These are phyloP conservation scores for Pseudotriccus pelzelni DNA, from an alignment of 2,797 vertebrate species.

Conservation along the genomic window DNA sequence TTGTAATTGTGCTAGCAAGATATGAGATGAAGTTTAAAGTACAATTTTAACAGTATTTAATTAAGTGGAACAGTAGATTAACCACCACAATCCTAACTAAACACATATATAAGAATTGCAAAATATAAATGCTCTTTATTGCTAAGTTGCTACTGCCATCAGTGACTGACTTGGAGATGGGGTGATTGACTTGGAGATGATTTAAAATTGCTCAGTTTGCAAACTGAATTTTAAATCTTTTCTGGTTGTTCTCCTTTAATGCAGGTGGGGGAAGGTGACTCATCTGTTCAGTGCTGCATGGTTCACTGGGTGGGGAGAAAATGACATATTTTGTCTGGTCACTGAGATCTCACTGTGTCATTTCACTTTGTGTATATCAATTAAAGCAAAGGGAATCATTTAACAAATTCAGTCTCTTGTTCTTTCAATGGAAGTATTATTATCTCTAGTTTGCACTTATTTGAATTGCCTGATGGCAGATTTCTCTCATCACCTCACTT, in stretches of 20 bases:
- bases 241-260: neutral
- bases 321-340: conserved; percentile 20
- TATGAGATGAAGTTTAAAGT: neutral
- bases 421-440: conserved; percentile 11
- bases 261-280: neutral
- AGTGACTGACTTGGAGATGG: neutral
- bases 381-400: conserved; percentile 38
- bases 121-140: neutral
- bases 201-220: neutral
- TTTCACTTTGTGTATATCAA: neutral
- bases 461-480: conserved; percentile 24
- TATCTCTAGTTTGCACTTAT: conserved; percentile 9
- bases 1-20: conserved; percentile 7
- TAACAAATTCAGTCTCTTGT: conserved; percentile 18
- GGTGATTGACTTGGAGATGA: neutral
- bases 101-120: neutral
- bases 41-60: conserved; percentile 12
- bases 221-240: neutral
- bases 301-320: neutral
- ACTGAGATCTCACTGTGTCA: neutral
- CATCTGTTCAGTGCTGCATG: neutral
- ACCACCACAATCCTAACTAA: neutral
- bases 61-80: conserved; percentile 21
- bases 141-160: neutral
- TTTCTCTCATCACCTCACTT: conserved; percentile 18